Base-by-base conservation (phyloP, 35 echinoderm and acorn worm genomes). In the Ophioderma brevispina region DNA sequence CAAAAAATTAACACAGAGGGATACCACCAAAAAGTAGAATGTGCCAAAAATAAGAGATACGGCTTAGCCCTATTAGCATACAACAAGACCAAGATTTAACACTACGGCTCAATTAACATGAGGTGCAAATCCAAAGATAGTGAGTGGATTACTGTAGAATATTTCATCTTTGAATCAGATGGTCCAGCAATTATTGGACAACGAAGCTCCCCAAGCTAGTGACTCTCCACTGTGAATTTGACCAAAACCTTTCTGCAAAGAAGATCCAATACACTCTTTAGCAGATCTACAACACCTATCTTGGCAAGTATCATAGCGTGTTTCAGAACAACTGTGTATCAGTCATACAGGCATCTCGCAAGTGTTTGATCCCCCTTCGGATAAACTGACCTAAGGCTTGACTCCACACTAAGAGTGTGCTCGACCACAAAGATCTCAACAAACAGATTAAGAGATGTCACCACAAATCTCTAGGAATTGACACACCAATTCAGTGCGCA, bases 391-490 rank as follows among this genome's bases (percentile, higher is more conserved):
- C n/a, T 39, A 18, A n/a, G n/a, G n/a, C n/a, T n/a, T n/a, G n/a
- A n/a, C n/a, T n/a, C n/a, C 55, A 88, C 42, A 89, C 37, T 80
- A 56, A 75, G 89, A 21, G 56, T 95, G 37, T 95, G 86, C 38
- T 76, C 85, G 94, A 92, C 37, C 86, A 81, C 1, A 92, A 92
- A 46, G 86, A 92, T 38, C 28, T 96, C 31, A 96, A 96, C 37
- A 49, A n/a, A 84, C 82, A 32, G 49, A 88, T 31, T 88, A 92
- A 75, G n/a, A 18, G 91, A 80, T 1, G 2, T 19, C 78, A 87
- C 41, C 41, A 86, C 35, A 46, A 35, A 21, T 81, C 75, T 21
- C 91, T 88, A 88, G 85, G 15, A 83, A 83, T 82, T 90, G 15
- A 85, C 70, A 30, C 87, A 89, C 75, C 39, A 70, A 25, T 80